phyloP scores from a whole-genome alignment of 1,140 invertebrate species.

The Sycophaga agraensis region DNA sequence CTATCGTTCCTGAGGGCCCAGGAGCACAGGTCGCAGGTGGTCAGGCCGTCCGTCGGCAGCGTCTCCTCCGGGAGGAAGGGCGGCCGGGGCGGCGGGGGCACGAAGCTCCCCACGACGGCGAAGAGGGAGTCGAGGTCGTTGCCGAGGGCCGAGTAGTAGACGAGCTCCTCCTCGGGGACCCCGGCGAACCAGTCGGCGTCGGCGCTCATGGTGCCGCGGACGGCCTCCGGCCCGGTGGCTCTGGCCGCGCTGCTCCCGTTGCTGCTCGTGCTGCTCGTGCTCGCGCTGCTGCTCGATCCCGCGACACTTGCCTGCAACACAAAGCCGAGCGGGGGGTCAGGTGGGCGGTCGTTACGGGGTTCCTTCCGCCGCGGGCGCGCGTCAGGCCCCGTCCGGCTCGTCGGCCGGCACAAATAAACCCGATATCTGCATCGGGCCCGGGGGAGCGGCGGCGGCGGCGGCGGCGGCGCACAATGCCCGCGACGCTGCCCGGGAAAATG shows the following conservation, averaged over 20 bases:
- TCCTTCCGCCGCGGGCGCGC: no score
- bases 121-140: constrained; percentile 67
- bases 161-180: constrained; percentile 63
- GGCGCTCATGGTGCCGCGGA: background rate
- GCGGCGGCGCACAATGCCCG: constrained; percentile 4
- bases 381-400: no score
- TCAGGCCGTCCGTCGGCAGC: constrained; percentile 65
- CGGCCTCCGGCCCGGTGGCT: background rate
- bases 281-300: constrained; percentile 37
- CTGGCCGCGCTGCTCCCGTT: constrained; percentile 51
- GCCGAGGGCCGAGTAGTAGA: constrained; percentile 61
- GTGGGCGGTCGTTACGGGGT: no score
- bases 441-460: background rate
- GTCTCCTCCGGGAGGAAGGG: constrained; percentile 65
- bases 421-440: constrained; percentile 27
- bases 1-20: constrained; percentile 63
- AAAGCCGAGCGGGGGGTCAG: background rate
- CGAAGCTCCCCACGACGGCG: constrained; percentile 64
- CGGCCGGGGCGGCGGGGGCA: constrained; percentile 68
- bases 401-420: no score
- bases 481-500: constrained; percentile 13
- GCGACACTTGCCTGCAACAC: constrained; percentile 46
- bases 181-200: constrained; percentile 58
- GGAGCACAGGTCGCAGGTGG: constrained; percentile 71
- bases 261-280: no score